Base-by-base conservation (phyloP, 2,113 vertebrate genomes). In the Cyphotilapia sp. region DNA sequence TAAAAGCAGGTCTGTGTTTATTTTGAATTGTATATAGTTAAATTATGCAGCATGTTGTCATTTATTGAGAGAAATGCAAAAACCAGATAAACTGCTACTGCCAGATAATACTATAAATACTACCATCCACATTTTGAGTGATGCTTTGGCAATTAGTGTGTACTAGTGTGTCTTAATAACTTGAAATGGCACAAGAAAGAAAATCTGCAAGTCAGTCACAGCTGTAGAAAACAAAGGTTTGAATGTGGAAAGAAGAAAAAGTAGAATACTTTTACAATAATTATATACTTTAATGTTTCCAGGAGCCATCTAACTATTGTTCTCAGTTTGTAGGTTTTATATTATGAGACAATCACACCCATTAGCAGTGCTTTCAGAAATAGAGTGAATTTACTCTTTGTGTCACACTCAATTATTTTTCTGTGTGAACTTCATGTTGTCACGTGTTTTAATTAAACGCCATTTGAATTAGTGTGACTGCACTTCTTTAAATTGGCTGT, bases 11-110 rank as follows among this genome's bases (percentile, higher is more conserved):
- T 76, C 4, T 49, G 40, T 8, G 40, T 29, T 76, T 29, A 76
- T 49, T 29, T 76, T 0, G 7, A 76, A 12, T 31, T 1, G 17
- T 0, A 31, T 31, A n/a, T 11, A 31, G 2, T 29, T 31, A 78
- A 49, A 12, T 31, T 78, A 19, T 5, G 27, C 27, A 76, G 24
- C 24, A 0, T 76, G 42, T 31, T 76, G 42, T 76, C 40, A 78
- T 78, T 49, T 78, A n/a, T 78, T 12, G 27, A 31, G 24, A 1
- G 2, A 78, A 78, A 78, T 78, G 16, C 42, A 78, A 31, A 29
- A 49, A 12, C 0, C 42, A 49, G 42, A 49, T 49, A 12, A 49
- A 31, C 17, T 11, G 3, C 71, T 19, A 1, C 24, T 76, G 71
- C 24, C 40, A 47, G 38, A 47, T 47, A 47, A 76, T 31, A 4